phyloP scores from a whole-genome alignment of 2,888 invertebrate genomes.

The Amblyteles armatorius region DNA sequence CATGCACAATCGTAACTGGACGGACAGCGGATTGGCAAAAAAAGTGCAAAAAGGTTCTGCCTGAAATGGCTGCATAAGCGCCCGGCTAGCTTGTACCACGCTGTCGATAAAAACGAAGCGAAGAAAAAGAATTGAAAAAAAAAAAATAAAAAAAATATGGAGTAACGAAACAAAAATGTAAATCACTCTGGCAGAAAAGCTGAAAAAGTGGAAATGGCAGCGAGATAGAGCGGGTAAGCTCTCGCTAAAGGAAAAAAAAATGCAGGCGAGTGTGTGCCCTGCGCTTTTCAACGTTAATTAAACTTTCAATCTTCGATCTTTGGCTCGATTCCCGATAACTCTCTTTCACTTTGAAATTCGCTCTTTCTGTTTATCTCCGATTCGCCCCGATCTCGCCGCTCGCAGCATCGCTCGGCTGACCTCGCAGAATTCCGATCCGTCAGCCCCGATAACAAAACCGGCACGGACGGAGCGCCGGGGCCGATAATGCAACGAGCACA shows the following conservation, averaged over 20 bases:
- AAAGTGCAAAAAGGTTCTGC: neutral
- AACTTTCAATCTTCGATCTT: conserved; percentile 63
- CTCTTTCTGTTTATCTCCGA: conserved; percentile 9
- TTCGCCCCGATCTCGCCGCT: conserved; percentile 39
- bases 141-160: neutral
- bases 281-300: conserved; percentile 60
- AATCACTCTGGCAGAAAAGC: conserved; percentile 47
- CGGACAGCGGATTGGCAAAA: neutral
- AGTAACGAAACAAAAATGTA: conserved; percentile 48
- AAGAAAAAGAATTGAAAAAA: conserved; percentile 6
- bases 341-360: conserved; percentile 7
- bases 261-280: conserved; percentile 35
- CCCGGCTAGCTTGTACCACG: conserved; percentile 24
- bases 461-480: neutral
- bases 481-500: neutral
- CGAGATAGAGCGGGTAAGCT: conserved; percentile 14
- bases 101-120: conserved; percentile 42
- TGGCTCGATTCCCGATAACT: conserved; percentile 41
- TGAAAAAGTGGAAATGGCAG: conserved; percentile 28
- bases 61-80: conserved; percentile 9
- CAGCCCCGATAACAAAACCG: neutral
- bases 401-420: neutral
- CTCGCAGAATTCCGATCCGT: neutral
- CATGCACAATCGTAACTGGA: conserved; percentile 6
- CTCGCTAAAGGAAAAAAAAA: conserved; percentile 29